phyloP scores from a whole-genome alignment of 2,888 invertebrate genomes.

The Cotesia congregata region DNA sequence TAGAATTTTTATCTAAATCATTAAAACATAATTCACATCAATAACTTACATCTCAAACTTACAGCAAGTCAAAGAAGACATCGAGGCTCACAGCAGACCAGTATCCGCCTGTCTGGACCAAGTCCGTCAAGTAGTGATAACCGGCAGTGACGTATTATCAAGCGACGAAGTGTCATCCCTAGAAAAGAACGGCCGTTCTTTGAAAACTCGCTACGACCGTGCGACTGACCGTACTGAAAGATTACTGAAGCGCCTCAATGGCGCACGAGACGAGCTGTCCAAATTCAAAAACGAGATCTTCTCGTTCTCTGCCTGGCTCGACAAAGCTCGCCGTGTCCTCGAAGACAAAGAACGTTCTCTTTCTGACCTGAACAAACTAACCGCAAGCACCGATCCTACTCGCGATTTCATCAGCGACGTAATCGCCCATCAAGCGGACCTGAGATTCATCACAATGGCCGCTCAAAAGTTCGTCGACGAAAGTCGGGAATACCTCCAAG shows the following conservation, averaged over 20 bases:
- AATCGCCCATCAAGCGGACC: conserved; percentile 95
- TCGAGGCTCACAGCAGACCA: conserved; percentile 87
- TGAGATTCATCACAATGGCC: conserved; percentile 95
- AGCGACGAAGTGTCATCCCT: conserved; percentile 90
- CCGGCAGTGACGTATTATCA: conserved; percentile 92
- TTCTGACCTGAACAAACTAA: conserved; percentile 81
- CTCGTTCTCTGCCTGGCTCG: conserved; percentile 88
- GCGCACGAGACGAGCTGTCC: conserved; percentile 88
- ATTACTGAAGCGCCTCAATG: conserved; percentile 81
- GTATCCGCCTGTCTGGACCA: conserved; percentile 90
- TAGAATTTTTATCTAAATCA: not conserved
- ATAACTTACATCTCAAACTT: conserved; percentile 43
- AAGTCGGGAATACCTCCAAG: conserved; percentile 89
- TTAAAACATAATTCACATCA: not conserved
- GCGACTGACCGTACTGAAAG: conserved; percentile 85
- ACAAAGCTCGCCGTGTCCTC: conserved; percentile 82
- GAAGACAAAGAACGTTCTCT: conserved; percentile 89
- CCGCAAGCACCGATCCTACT: conserved; percentile 83
- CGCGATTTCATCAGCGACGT: conserved; percentile 93
- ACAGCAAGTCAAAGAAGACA: conserved; percentile 90
- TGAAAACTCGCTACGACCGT: conserved; percentile 87
- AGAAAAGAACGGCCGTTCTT: conserved; percentile 87
- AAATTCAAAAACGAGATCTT: conserved; percentile 87
- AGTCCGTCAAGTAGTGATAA: conserved; percentile 89
- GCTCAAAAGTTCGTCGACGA: conserved; percentile 97